A percentile compares a stretch with the other conserved stretches of the same genome.
phyloP scores from a whole-genome alignment of 2,797 vertebrate genomes.

The Pelodytes ibericus region DNA sequence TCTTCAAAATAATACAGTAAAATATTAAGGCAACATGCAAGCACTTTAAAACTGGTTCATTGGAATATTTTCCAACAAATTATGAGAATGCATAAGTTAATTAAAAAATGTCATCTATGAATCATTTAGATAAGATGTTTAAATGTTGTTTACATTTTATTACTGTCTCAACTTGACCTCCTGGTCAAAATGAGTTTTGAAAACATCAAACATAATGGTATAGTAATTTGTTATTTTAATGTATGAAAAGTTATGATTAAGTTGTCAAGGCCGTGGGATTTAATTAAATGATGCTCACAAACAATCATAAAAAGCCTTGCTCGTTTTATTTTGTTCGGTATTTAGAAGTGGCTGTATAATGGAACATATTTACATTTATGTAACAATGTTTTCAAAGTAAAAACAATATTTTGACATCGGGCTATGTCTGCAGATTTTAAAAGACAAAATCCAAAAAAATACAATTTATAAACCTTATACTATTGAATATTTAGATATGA shows the following conservation, averaged over 20 bases:
- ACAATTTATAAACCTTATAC: too few species aligned
- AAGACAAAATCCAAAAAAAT: too few species aligned
- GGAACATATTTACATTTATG: too few species aligned
- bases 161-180: neutral
- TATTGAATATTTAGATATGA: too few species aligned
- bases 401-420: too few species aligned
- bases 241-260: neutral
- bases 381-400: too few species aligned
- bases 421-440: too few species aligned
- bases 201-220: neutral
- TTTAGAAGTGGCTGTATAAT: too few species aligned
- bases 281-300: slow-evolving; percentile 7
- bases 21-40: neutral
- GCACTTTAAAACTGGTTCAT: neutral
- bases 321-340: too few species aligned
- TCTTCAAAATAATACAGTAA: neutral
- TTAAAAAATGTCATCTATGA: neutral
- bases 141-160: neutral
- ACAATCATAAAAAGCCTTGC: neutral
- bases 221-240: slow-evolving; percentile 13
- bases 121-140: neutral
- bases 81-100: neutral
- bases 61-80: neutral
- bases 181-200: neutral
- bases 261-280: slow-evolving; percentile 9